Conservation (phyloP, 1,140 invertebrate species). For the Pinna nobilis region DNA sequence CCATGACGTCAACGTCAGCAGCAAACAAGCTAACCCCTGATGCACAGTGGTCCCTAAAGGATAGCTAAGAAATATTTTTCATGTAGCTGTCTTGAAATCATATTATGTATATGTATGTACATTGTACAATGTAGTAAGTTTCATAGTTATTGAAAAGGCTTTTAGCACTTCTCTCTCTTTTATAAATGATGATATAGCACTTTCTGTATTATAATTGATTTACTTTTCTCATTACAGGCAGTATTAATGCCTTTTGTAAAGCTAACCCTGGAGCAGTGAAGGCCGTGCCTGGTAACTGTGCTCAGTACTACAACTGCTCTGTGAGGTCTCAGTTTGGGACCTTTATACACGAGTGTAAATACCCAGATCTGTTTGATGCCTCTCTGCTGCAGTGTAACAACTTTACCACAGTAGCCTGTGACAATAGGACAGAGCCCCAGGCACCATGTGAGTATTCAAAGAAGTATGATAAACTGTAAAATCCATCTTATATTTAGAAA, state of each 20-base stretch:
- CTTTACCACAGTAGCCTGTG: slow-evolving; percentile 56
- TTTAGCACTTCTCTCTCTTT: neutral
- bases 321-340: slow-evolving; percentile 35
- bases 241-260: slow-evolving; percentile 28
- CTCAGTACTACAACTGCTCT: slow-evolving; percentile 59
- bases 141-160: neutral
- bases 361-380: slow-evolving; percentile 56
- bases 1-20: no score
- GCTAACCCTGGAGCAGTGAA: slow-evolving; percentile 26
- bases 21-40: no score
- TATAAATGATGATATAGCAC: neutral
- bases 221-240: neutral
- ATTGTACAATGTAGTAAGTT: neutral
- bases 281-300: slow-evolving; percentile 46
- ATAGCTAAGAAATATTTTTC: no score
- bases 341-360: slow-evolving; percentile 56
- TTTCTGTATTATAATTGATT: neutral
- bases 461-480: no score
- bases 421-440: slow-evolving; percentile 52
- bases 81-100: neutral
- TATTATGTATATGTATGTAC: neutral
- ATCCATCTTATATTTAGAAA: no score
- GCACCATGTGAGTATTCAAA: slow-evolving; percentile 60
- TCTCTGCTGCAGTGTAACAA: slow-evolving; percentile 44
- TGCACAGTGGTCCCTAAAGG: no score